phyloP scores from a whole-genome alignment of 2,113 vertebrate species.

The Notarius lentiginosus region DNA sequence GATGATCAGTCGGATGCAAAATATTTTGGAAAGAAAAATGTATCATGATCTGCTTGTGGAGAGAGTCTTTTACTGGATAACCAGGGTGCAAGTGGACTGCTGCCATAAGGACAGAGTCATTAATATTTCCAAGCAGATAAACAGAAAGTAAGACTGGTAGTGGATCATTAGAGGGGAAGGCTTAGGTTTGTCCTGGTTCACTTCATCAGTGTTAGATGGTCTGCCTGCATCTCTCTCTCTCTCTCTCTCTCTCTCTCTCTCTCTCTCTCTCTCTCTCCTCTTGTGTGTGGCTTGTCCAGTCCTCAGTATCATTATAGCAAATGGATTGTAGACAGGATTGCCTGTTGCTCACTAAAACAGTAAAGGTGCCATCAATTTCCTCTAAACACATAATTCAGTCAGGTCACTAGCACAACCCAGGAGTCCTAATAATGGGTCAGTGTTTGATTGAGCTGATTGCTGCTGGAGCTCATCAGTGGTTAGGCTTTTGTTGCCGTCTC shows the following conservation, averaged over 20 bases:
- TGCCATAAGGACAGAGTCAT: slow-evolving; percentile 50
- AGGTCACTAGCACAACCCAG: slow-evolving; percentile 62
- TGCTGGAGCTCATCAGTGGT: slow-evolving; percentile 60
- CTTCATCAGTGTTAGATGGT: slow-evolving; percentile 63
- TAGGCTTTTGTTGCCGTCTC: slow-evolving; percentile 33
- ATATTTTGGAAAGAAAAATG: slow-evolving; percentile 87
- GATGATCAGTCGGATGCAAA: slow-evolving; percentile 85
- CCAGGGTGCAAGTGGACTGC: slow-evolving; percentile 44
- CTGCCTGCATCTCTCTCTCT: slow-evolving; percentile 48
- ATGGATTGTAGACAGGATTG: slow-evolving; percentile 71
- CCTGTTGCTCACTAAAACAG: slow-evolving; percentile 68
- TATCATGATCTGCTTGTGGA: slow-evolving; percentile 65
- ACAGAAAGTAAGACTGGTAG: slow-evolving; percentile 59
- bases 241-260: slow-evolving; percentile 18
- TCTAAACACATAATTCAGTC: slow-evolving; percentile 62
- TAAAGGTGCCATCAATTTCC: slow-evolving; percentile 67
- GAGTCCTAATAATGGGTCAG: slow-evolving; percentile 67
- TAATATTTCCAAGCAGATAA: slow-evolving; percentile 58
- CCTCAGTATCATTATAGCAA: slow-evolving; percentile 69
- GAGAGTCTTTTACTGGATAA: slow-evolving; percentile 21
- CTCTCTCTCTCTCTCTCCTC: slow-evolving; percentile 7
- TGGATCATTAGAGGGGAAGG: slow-evolving; percentile 66
- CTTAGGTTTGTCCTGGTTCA: slow-evolving; percentile 60
- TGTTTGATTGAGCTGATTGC: slow-evolving; percentile 65
- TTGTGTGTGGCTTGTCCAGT: slow-evolving; percentile 14